These are phyloP conservation scores for Heterohyrax brucei DNA, from an alignment of 2,797 vertebrate species.

Conservation along the genomic window DNA sequence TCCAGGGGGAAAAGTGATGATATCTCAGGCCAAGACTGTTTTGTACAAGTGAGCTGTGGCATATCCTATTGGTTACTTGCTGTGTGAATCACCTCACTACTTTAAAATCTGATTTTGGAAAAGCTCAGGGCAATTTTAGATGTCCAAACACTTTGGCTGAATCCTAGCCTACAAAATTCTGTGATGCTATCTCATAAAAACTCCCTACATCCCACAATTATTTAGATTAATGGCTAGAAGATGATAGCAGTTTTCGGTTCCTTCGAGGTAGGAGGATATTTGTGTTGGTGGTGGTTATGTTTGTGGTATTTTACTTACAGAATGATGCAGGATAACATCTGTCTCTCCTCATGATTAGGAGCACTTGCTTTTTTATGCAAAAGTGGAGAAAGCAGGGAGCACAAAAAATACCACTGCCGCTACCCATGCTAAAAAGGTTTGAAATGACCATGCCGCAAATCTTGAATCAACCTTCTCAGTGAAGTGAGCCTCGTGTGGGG, in stretches of 20 bases:
- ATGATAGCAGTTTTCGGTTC: not conserved
- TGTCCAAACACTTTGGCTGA: not conserved
- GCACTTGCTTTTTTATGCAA: constrained; percentile 63
- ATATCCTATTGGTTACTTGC: not conserved
- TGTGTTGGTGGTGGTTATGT: not conserved
- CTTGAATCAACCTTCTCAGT: not conserved
- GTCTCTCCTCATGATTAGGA: constrained; percentile 30
- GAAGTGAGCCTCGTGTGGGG: constrained; percentile 30
- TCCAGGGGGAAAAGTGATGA: not conserved
- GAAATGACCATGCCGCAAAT: constrained; percentile 67
- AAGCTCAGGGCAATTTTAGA: not conserved
- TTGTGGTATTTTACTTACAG: constrained; percentile 21
- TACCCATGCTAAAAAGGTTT: constrained; percentile 17
- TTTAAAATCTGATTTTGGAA: constrained; percentile 57
- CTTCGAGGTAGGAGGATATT: not conserved
- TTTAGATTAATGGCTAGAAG: not conserved
- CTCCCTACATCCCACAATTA: rapidly evolving
- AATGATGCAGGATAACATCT: constrained; percentile 7
- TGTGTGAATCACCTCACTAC: constrained; percentile 32
- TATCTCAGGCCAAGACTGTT: constrained; percentile 16
- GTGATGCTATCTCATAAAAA: not conserved
- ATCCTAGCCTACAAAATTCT: not conserved
- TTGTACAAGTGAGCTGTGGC: not conserved
- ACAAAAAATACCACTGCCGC: constrained; percentile 20
- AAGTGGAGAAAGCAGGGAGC: constrained; percentile 41